Evolutionary conservation across 1,140 invertebrate species (phyloP), one percentile per base, ranked within the genome.

Genomic region (Mya arenaria): DNA sequence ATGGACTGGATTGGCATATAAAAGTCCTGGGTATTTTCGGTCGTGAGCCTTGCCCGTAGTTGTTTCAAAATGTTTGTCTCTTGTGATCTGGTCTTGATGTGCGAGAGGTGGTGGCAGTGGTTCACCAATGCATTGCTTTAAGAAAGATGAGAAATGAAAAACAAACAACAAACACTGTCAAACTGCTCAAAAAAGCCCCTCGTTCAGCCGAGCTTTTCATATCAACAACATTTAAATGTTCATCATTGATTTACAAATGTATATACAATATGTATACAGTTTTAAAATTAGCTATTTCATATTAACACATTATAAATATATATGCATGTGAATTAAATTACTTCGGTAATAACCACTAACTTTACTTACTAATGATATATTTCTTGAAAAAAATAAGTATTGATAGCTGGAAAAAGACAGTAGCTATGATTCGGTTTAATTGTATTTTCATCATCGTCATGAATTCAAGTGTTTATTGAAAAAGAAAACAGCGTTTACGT

Each of bases 31-130:
- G 80, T 89, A 91, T 86, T 93, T 93, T 58, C 83, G 79, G 80
- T 93, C 92, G 87, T 92, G 90, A 65, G 84, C 81, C 65, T 88
- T 86, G 34, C 90, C 90, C 32, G 89, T 90, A 25, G 92, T 93
- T 60, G 92, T 93, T 65, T 90, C 83, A 84, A 85, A 92, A 44
- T 88, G 85, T 74, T 90, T 86, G 58, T 90, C 86, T 28, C 85
- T 88, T 3, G 87, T 89, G 2, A 93, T 82, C 84, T 93, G 88
- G 82, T 92, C 89, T 74, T 86, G 86, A 68, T 90, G 88, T 37
- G 89, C 90, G 44, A 93, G 77, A 30, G 74, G 80, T 48, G 90
- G 89, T 44, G 92, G 92, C 13, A 93, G 80, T 63, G 92, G 92
- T 72, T 92, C 89, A 37, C 85, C 82, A 4, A 91, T 72, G 34